phyloP scores from a whole-genome alignment of 1,140 invertebrate species.

The Monomorium pharaonis region DNA sequence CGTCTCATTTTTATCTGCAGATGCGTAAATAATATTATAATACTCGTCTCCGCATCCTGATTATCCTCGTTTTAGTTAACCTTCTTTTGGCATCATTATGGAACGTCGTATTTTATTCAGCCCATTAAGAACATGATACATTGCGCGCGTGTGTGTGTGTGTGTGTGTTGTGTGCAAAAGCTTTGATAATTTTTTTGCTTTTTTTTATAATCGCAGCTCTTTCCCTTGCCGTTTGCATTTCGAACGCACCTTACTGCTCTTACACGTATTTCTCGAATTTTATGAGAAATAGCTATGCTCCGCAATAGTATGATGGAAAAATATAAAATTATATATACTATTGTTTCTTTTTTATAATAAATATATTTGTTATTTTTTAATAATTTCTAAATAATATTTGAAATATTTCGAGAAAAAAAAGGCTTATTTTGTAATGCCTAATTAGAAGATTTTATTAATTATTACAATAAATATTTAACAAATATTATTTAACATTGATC shows the following conservation, averaged over 20 bases:
- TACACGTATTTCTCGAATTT: not conserved
- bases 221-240: not conserved
- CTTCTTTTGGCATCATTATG: conserved; percentile 5
- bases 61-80: conserved; percentile 23
- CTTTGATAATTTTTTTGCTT: conserved; percentile 18
- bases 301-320: not conserved
- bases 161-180: not conserved
- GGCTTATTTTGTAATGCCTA: not conserved
- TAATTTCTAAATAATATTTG: not conserved
- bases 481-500: not conserved
- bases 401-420: not conserved
- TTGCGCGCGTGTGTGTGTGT: not conserved
- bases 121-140: conserved; percentile 39
- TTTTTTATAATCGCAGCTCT: conserved; percentile 16
- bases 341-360: not conserved
- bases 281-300: not conserved
- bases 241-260: not conserved
- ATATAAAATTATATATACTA: not conserved
- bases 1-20: conserved; percentile 38
- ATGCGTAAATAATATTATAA: conserved; percentile 43
- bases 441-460: not conserved
- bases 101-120: conserved; percentile 27
- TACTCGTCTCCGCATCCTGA: conserved; percentile 33
- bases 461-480: not conserved
- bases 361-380: not conserved